Evolutionary conservation across 2,113 vertebrate genomes (phyloP).

Genomic region (Patagioenas fasciata): DNA sequence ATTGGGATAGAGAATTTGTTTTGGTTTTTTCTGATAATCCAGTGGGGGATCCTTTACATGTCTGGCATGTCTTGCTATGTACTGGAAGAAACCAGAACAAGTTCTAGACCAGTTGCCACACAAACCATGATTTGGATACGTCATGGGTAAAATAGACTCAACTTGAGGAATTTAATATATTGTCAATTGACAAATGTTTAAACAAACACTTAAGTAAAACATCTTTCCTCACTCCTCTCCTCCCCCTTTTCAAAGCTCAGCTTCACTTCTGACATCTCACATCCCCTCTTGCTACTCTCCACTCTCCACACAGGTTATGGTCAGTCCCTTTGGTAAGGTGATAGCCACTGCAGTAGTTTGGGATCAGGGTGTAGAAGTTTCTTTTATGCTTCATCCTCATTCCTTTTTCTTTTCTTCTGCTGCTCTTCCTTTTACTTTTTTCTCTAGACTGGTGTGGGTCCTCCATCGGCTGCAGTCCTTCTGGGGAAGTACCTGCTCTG

Average conservation of each 20-base stretch:
- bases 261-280: not conserved
- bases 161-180: not conserved
- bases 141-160: accelerated
- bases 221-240: accelerated
- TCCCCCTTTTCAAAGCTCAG: not conserved
- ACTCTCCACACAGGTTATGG: too few relatives aligned
- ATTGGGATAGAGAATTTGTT: not conserved
- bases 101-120: not conserved
- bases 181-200: not conserved
- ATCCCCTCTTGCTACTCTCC: not conserved
- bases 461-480: not conserved
- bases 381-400: not conserved
- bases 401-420: not conserved
- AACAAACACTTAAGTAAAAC: not conserved
- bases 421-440: not conserved
- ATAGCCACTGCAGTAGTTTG: not conserved
- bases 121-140: not conserved
- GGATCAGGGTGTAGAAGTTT: not conserved
- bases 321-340: not conserved
- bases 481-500: not conserved
- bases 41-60: accelerated
- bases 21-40: not conserved
- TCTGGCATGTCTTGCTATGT: not conserved
- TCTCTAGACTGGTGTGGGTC: accelerated
- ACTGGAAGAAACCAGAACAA: not conserved